A percentile compares a stretch with the other conserved stretches of the same genome.
Evolutionary conservation across 2,113 vertebrate genomes (phyloP).

Genomic region (Corythaeola cristata): DNA sequence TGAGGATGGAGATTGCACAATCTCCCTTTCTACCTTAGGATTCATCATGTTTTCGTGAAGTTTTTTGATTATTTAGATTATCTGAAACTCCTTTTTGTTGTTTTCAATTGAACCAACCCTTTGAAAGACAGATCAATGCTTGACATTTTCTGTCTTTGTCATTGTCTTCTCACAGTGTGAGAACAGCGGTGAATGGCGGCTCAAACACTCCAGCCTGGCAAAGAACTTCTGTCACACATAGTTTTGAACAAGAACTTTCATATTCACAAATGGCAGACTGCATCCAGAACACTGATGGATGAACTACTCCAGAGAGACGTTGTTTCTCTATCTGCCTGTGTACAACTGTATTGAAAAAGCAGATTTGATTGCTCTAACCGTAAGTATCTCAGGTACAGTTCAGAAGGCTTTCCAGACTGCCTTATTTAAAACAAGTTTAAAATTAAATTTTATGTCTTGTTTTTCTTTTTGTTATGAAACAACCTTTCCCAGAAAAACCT

Average conservation of each 20-base stretch:
- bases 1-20: fast-evolving
- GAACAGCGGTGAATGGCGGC: fast-evolving
- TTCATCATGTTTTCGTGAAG: not conserved
- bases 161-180: fast-evolving
- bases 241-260: not conserved
- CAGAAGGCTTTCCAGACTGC: not conserved
- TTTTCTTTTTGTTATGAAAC: not conserved
- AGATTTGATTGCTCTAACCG: not conserved
- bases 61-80: not conserved
- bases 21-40: not conserved
- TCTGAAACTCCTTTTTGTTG: not conserved
- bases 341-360: not conserved
- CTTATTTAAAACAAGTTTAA: not conserved
- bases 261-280: not conserved
- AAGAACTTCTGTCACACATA: not conserved
- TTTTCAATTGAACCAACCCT: not conserved
- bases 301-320: not conserved
- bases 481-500: not conserved
- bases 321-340: fast-evolving
- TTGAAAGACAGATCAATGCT: not conserved
- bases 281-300: not conserved
- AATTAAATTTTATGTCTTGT: not conserved
- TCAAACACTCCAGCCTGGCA: not conserved
- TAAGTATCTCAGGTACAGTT: not conserved
- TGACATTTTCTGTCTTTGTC: not conserved